These are phyloP conservation scores for Papilio protenor DNA, from an alignment of 2,888 invertebrate genomes.

Conservation along the genomic window DNA sequence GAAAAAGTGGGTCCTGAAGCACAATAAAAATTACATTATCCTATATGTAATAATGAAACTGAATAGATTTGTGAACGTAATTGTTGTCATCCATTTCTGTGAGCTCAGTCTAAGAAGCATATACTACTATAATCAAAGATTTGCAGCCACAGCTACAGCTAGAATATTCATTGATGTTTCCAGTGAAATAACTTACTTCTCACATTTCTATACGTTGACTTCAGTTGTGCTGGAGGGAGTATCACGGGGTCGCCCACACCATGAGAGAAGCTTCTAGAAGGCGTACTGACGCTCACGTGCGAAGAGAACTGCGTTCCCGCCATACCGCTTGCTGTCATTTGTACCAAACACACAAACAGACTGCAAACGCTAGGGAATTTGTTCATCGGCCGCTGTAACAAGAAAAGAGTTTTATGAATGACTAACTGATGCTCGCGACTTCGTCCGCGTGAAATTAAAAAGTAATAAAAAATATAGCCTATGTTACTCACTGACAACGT, in stretches of 20 bases:
- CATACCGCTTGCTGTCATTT: constrained; percentile 50
- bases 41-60: background rate
- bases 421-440: too few species aligned
- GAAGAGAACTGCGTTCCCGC: constrained; percentile 73
- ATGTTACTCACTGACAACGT: too few species aligned
- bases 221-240: constrained; percentile 51
- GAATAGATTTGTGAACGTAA: too few species aligned
- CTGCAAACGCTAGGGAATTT: constrained; percentile 48
- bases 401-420: constrained; percentile 22
- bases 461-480: too few species aligned
- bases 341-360: constrained; percentile 54
- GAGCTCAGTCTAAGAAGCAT: too few species aligned
- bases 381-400: constrained; percentile 55
- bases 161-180: too few species aligned
- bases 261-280: constrained; percentile 74
- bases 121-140: too few species aligned
- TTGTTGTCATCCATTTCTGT: too few species aligned
- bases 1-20: constrained; percentile 34
- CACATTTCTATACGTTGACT: constrained; percentile 54
- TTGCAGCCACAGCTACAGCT: too few species aligned
- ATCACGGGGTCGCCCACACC: constrained; percentile 76
- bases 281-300: constrained; percentile 77
- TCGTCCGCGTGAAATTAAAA: too few species aligned
- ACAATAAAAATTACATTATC: background rate
- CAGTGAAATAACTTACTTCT: constrained; percentile 55